phyloP scores from a whole-genome alignment of 2,888 invertebrate genomes.

The Eutolmus rufibarbis region DNA sequence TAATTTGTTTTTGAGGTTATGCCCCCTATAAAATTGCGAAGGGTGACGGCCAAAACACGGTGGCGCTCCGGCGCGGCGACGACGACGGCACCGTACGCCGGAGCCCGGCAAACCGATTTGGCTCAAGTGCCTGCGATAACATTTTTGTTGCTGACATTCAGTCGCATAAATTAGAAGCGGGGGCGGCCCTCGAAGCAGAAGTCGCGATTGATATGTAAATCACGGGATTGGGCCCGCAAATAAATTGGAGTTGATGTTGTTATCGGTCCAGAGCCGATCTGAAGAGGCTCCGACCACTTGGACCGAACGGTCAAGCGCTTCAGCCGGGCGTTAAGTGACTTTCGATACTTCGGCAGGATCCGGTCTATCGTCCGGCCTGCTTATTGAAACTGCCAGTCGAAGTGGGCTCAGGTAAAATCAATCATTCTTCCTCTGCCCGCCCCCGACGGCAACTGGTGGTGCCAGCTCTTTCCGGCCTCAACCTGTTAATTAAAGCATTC shows the following conservation, averaged over 20 bases:
- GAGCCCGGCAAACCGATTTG: neutral
- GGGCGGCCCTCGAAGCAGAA: neutral
- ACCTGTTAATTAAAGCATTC: conserved; percentile 29
- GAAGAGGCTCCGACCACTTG: conserved; percentile 10
- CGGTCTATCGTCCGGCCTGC: neutral
- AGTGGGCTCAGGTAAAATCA: conserved; percentile 22
- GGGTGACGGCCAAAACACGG: neutral
- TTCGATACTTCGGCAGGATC: neutral
- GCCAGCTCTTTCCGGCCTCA: neutral
- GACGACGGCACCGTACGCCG: neutral
- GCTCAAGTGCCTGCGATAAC: conserved; percentile 31
- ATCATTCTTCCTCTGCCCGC: neutral
- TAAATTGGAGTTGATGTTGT: conserved; percentile 37
- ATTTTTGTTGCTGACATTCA: conserved; percentile 36
- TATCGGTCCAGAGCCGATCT: conserved; percentile 2
- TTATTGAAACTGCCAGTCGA: conserved; percentile 14
- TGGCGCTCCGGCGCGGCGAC: neutral
- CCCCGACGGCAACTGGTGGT: conserved; percentile 15
- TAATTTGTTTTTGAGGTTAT: conserved; percentile 28
- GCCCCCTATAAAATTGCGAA: neutral
- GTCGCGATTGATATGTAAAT: conserved; percentile 36
- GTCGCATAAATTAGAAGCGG: conserved; percentile 31
- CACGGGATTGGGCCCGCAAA: conserved; percentile 27
- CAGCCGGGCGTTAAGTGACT: neutral
- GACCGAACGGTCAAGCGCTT: neutral